phyloP scores from a whole-genome alignment of 2,113 vertebrate genomes.

The Antigone vipio region DNA sequence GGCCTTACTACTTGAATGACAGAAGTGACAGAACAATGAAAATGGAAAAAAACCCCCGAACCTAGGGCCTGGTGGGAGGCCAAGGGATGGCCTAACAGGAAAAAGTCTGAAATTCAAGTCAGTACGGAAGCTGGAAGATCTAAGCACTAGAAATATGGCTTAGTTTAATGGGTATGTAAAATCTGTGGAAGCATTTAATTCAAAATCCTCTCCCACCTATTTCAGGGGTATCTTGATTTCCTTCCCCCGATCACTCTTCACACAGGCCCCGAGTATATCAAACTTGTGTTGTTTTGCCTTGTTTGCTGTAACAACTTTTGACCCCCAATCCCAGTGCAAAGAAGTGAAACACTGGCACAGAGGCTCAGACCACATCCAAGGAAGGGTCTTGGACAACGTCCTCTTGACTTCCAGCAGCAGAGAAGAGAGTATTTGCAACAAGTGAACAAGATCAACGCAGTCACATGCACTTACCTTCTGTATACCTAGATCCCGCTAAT shows the following conservation, averaged over 20 bases:
- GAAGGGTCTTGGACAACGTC: neutral
- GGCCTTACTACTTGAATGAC: neutral
- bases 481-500: neutral
- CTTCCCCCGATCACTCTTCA: neutral
- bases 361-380: neutral
- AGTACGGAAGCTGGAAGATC: neutral
- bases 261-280: neutral
- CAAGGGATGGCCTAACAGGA: neutral
- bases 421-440: neutral
- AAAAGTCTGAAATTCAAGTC: neutral
- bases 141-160: neutral
- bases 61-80: neutral
- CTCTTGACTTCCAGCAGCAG: neutral
- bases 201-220: neutral
- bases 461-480: neutral
- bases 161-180: neutral
- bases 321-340: neutral
- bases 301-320: neutral
- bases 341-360: neutral
- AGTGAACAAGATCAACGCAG: neutral
- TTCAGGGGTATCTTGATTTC: neutral
- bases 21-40: neutral
- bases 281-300: neutral
- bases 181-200: neutral
- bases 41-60: neutral